A percentile compares a stretch with the other conserved stretches of the same genome.
Evolutionary conservation across 2,888 invertebrate genomes (phyloP).

Genomic region (Thera britannica): DNA sequence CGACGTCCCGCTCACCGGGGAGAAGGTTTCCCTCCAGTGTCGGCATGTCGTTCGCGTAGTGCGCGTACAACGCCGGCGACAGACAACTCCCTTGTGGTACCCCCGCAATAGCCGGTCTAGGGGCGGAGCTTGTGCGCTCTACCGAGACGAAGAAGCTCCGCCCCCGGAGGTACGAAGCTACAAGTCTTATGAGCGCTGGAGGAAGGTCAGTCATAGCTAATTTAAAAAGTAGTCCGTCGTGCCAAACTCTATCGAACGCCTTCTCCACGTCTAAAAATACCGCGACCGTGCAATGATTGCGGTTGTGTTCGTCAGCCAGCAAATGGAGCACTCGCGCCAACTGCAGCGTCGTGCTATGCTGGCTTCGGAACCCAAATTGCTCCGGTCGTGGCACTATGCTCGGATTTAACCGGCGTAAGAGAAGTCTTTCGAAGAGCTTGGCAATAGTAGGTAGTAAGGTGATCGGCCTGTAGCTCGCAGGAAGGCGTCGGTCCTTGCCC

Average conservation of each 20-base stretch:
- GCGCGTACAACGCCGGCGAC: conserved; percentile 36
- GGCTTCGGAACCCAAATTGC: conserved; percentile 40
- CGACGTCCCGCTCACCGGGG: not conserved
- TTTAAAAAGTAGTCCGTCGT: conserved; percentile 47
- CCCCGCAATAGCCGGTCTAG: not conserved
- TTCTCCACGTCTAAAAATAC: conserved; percentile 45
- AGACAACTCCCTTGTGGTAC: conserved; percentile 21
- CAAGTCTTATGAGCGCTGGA: not conserved
- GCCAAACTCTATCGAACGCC: conserved; percentile 50
- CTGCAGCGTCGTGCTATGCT: conserved; percentile 46
- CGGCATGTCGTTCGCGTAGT: conserved; percentile 41
- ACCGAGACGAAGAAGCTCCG: not conserved
- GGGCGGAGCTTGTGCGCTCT: not conserved
- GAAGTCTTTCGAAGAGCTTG: conserved; percentile 38
- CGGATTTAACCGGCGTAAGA: conserved; percentile 20
- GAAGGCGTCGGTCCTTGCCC: conserved; percentile 32
- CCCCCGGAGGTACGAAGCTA: not conserved
- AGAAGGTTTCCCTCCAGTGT: conserved; percentile 1
- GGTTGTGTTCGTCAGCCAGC: conserved; percentile 33
- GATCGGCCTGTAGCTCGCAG: conserved; percentile 37
- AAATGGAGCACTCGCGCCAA: conserved; percentile 43
- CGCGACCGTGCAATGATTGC: conserved; percentile 27
- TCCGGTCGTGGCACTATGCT: conserved; percentile 23
- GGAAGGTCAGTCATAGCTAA: conserved; percentile 15
- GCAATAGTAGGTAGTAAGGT: conserved; percentile 31